Evolutionary conservation across 2,888 invertebrate genomes (phyloP).

Genomic region (Agonopterix alstromeriana): DNA sequence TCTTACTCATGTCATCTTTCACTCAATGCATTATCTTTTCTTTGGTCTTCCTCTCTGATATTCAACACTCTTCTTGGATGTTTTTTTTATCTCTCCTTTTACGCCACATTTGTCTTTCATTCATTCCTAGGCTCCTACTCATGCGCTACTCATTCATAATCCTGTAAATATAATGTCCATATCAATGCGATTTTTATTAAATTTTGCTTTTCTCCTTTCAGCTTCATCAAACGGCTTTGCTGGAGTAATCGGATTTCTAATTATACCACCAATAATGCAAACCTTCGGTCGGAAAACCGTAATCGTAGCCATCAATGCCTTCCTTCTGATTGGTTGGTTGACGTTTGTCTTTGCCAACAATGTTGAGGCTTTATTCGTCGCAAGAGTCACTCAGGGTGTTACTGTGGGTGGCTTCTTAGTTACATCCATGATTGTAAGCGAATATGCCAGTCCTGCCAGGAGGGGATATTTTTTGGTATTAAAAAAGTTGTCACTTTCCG

Average conservation of each 20-base stretch:
- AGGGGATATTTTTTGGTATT: constrained; percentile 33
- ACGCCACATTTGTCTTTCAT: too few species aligned
- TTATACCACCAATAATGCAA: constrained; percentile 30
- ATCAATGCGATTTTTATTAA: neutral
- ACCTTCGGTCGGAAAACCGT: constrained; percentile 27
- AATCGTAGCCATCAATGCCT: constrained; percentile 15
- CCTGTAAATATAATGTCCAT: too few species aligned
- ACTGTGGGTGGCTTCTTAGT: constrained; percentile 26
- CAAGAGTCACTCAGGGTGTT: constrained; percentile 31
- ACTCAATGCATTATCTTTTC: too few species aligned
- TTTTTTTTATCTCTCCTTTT: too few species aligned
- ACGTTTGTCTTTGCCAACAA: constrained; percentile 22
- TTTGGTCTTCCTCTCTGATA: neutral
- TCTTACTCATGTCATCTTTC: too few species aligned
- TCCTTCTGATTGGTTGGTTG: constrained; percentile 24
- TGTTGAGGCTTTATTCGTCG: constrained; percentile 21
- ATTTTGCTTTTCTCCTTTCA: constrained; percentile 16
- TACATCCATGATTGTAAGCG: constrained; percentile 12
- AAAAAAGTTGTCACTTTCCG: constrained; percentile 20
- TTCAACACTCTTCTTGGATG: neutral
- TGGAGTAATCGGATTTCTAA: constrained; percentile 26
- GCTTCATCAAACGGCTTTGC: constrained; percentile 30
- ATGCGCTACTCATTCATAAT: too few species aligned
- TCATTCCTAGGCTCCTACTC: too few species aligned
- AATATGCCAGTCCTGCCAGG: constrained; percentile 29